Evolutionary conservation across 2,113 vertebrate genomes (phyloP).

Genomic region (Scolopax mira): DNA sequence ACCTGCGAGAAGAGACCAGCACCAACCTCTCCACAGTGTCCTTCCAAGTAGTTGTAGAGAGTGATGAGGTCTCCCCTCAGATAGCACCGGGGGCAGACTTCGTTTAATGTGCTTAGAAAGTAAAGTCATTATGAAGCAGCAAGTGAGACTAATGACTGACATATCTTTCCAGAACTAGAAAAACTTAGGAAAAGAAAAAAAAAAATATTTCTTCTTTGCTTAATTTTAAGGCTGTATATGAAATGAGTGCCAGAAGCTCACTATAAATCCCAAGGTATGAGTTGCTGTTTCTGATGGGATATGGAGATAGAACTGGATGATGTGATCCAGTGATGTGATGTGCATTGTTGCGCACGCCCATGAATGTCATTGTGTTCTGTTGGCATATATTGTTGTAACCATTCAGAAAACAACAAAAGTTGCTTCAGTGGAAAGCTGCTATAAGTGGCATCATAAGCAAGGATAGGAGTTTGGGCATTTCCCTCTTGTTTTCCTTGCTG

Average conservation of each 20-base stretch:
- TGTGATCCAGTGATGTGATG: background rate
- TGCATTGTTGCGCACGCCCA: fast-evolving
- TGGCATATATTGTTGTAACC: background rate
- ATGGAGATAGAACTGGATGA: background rate
- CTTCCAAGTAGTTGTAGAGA: no score
- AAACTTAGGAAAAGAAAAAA: background rate
- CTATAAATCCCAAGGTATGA: background rate
- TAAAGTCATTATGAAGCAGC: background rate
- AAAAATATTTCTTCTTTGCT: background rate
- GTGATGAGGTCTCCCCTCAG: no score
- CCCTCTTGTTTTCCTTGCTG: background rate
- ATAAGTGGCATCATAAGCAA: background rate
- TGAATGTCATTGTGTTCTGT: background rate
- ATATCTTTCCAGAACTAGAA: background rate
- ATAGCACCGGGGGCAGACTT: background rate
- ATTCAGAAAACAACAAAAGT: background rate
- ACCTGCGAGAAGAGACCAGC: no score
- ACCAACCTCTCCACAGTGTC: no score
- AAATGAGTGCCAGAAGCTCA: background rate
- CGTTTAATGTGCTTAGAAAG: background rate
- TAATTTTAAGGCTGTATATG: background rate
- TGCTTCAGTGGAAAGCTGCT: background rate
- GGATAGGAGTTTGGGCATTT: background rate
- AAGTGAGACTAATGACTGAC: background rate
- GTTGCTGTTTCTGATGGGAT: background rate